Evolutionary conservation across 1,140 invertebrate species (phyloP).

Genomic region (Pygmarrhopalites habei): DNA sequence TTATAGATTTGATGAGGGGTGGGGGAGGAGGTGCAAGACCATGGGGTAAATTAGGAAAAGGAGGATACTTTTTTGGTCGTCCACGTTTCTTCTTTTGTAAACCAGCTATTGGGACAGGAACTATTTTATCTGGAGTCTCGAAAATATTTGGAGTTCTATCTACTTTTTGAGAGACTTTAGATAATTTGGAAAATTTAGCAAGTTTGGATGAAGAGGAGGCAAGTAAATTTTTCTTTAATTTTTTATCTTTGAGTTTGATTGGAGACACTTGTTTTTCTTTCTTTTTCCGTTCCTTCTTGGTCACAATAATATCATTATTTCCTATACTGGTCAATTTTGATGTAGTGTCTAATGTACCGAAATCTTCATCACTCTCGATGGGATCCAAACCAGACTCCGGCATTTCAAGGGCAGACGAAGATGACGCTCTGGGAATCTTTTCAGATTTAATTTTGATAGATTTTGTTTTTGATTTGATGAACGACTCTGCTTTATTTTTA

Average conservation of each 20-base stretch:
- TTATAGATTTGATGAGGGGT: slow-evolving; percentile 3
- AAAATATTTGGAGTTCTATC: not conserved
- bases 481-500: slow-evolving; percentile 12
- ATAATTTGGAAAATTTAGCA: too few species aligned
- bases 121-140: not conserved
- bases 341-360: slow-evolving; percentile 44
- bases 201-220: too few species aligned
- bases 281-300: slow-evolving; percentile 15
- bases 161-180: too few species aligned
- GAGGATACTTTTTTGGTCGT: slow-evolving; percentile 24
- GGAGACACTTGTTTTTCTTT: slow-evolving; percentile 12
- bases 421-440: too few species aligned
- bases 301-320: too few species aligned
- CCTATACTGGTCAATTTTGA: too few species aligned
- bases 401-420: too few species aligned
- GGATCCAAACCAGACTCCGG: slow-evolving; percentile 8
- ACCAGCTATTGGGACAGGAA: slow-evolving; percentile 13
- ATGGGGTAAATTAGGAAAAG: not conserved
- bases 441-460: not conserved
- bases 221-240: not conserved
- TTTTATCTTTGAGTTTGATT: slow-evolving; percentile 11
- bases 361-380: slow-evolving; percentile 34
- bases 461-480: not conserved
- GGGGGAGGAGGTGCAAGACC: not conserved
- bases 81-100: slow-evolving; percentile 30